phyloP scores from a whole-genome alignment of 2,113 vertebrate species.

The Pelodiscus sinensis region DNA sequence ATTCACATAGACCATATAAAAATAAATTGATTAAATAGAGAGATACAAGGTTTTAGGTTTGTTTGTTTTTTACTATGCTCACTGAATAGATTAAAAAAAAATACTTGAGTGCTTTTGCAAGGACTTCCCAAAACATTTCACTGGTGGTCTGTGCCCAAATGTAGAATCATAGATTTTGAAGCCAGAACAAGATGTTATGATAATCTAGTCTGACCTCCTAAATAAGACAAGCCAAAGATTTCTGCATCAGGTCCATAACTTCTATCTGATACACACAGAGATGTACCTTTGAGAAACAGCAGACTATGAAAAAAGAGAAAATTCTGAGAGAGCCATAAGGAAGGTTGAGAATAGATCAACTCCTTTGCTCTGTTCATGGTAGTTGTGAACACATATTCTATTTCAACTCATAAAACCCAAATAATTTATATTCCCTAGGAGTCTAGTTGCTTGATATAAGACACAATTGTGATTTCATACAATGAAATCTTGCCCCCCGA shows the following conservation, averaged over 20 bases:
- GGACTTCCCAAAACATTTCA: not conserved
- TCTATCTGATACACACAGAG: not conserved
- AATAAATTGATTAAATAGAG: not conserved
- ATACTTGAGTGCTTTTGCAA: not conserved
- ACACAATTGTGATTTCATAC: not conserved
- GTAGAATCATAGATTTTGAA: not conserved
- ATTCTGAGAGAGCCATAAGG: not conserved
- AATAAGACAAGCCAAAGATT: not conserved
- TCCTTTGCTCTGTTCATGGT: not conserved
- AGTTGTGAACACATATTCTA: not conserved
- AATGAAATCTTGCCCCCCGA: accelerated
- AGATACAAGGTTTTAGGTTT: not conserved
- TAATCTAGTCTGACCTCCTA: not conserved
- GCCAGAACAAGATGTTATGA: not conserved
- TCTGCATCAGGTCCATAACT: not conserved
- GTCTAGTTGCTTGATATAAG: accelerated
- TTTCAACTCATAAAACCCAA: not conserved
- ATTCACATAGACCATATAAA: not conserved
- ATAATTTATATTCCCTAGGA: not conserved
- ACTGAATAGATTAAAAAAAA: not conserved
- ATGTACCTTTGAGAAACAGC: not conserved
- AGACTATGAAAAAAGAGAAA: not conserved
- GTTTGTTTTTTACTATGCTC: not conserved
- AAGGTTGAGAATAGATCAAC: not conserved
- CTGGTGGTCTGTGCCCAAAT: not conserved